Evolutionary conservation across 2,888 invertebrate genomes (phyloP).

Genomic region (Amaurobius ferox): DNA sequence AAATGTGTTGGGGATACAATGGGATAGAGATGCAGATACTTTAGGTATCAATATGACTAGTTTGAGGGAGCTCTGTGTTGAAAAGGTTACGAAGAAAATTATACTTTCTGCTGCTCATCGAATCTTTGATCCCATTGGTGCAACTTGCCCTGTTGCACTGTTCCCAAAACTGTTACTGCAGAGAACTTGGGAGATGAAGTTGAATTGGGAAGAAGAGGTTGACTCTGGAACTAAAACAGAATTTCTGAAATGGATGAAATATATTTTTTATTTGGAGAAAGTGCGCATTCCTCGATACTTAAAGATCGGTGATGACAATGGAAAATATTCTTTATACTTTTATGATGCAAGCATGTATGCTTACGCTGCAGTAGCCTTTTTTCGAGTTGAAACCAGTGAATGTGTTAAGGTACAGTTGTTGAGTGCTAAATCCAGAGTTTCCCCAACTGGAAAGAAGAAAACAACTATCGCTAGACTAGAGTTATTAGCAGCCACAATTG

Average conservation of each 20-base stretch:
- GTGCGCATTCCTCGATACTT: conserved; percentile 20
- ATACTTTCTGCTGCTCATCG: conserved; percentile 9
- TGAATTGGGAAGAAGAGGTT: conserved; percentile 13
- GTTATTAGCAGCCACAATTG: conserved; percentile 3
- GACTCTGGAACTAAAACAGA: neutral
- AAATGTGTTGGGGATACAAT: conserved; percentile 17
- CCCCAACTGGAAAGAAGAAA: neutral
- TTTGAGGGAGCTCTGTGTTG: conserved; percentile 13
- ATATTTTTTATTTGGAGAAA: neutral
- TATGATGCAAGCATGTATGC: conserved; percentile 15
- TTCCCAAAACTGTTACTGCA: conserved; percentile 7
- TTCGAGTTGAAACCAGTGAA: conserved; percentile 4
- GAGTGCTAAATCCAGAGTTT: neutral
- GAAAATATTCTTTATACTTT: too few relatives aligned
- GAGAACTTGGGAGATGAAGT: neutral
- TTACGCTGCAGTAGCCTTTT: conserved; percentile 8
- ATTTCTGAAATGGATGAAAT: neutral
- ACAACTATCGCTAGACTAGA: conserved; percentile 7
- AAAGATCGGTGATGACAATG: too few relatives aligned
- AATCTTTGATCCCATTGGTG: conserved; percentile 4
- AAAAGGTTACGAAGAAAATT: neutral
- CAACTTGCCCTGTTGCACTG: conserved; percentile 21
- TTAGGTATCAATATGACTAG: conserved; percentile 22
- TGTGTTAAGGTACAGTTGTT: neutral
- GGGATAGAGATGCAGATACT: neutral